Evolutionary conservation across 2,888 invertebrate genomes (phyloP), one percentile per base, ranked within the genome.

Genomic region (Trissoscelio sp.): DNA sequence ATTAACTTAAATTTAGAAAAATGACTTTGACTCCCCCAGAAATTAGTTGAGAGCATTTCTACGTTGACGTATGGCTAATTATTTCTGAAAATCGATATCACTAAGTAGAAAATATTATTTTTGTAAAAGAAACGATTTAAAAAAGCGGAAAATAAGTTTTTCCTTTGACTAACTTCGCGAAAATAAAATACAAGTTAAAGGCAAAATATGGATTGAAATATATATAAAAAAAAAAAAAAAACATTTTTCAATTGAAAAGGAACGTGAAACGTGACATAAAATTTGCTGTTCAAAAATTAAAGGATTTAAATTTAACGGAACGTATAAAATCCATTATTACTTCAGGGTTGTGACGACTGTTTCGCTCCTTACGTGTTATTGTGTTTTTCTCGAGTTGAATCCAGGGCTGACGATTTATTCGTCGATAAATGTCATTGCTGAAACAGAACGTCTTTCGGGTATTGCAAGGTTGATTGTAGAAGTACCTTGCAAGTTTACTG

Each of bases 381-480:
- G 48, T 64, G 34, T 34, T 55, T 73, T 64, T 34, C 16, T 34
- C 11, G 22, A 14, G 44, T 34, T 46, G 57, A 57, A 31, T 66
- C 11, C 48, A 7, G 9, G 16, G 53, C 34, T 12, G 51, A 60
- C 66, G 67, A 73, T 79, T 79, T 73, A 73, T 67, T 60, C 57
- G 66, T 20, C 72, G 51, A 73, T 79, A 72, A 66, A 67, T 57
- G 66, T 60, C 67, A 60, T 79, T 39, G 20, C 39, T 22, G 46
- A 60, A 67, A 62, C 62, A 31, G 24, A 62, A 69, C 66, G 20
- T 60, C 55, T 73, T 73, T 46, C 46, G 14, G 58, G 28, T 62
- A 60, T 53, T 53, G 66, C 60, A 24, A 67, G 42, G 72, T 58
- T 69, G 73, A 74, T 79, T 62, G 79, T 62, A 18, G 39, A 74